These are phyloP conservation scores for Eospalax fontanierii DNA, from an alignment of 2,797 vertebrate genomes.

Conservation along the genomic window DNA sequence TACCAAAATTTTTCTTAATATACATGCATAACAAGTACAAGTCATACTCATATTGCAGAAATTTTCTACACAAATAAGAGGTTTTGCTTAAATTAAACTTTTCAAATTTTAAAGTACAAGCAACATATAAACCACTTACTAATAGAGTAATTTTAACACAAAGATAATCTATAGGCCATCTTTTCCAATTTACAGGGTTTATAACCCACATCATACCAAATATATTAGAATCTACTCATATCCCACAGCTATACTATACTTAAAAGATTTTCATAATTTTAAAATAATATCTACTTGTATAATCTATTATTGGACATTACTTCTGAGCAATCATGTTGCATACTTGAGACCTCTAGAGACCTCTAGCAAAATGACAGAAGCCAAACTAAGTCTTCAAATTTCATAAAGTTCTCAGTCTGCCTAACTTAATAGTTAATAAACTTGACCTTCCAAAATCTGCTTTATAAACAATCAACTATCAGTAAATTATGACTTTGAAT, in stretches of 20 bases:
- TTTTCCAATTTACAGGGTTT: constrained; percentile 59
- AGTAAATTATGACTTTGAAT: background rate
- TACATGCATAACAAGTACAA: background rate
- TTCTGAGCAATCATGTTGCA: constrained; percentile 31
- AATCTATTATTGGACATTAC: constrained; percentile 35
- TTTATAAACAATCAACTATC: constrained; percentile 39
- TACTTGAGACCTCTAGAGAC: constrained; percentile 49
- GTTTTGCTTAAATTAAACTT: no score
- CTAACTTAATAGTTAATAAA: constrained; percentile 21
- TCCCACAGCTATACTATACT: background rate
- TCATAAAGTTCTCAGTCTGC: background rate
- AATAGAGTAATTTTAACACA: constrained; percentile 30
- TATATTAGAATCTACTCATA: constrained; percentile 36
- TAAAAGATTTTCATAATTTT: constrained; percentile 43
- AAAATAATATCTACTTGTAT: constrained; percentile 35
- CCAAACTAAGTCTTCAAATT: background rate
- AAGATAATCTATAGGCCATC: background rate
- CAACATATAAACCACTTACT: constrained; percentile 16
- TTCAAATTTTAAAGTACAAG: constrained; percentile 37
- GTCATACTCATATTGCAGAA: background rate
- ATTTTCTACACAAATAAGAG: constrained; percentile 23
- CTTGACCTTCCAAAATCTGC: background rate
- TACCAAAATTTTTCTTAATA: constrained; percentile 71
- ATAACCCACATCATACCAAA: constrained; percentile 20
- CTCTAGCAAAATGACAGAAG: constrained; percentile 1